These are phyloP conservation scores for Diadegma fenestrale DNA, from an alignment of 2,888 invertebrate genomes.

Conservation along the genomic window DNA sequence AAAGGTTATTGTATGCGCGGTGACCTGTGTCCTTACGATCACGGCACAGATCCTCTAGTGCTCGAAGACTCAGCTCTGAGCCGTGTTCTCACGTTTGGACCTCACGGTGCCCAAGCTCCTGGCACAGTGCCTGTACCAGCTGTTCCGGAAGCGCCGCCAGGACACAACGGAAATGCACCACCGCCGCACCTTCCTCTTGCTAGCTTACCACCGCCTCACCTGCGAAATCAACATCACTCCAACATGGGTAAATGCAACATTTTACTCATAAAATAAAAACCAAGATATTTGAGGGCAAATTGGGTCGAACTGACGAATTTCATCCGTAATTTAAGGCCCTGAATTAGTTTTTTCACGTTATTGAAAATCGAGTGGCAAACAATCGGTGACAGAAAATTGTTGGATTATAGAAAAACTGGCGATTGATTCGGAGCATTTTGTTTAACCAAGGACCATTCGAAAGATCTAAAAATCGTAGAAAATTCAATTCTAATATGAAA, in stretches of 20 bases:
- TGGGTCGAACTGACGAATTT: too few relatives aligned
- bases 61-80: constrained; percentile 92
- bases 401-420: background rate
- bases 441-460: too few relatives aligned
- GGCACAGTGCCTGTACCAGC: constrained; percentile 80
- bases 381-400: too few relatives aligned
- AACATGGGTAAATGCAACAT: constrained; percentile 81
- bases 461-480: too few relatives aligned
- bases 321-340: too few relatives aligned
- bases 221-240: constrained; percentile 83
- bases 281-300: background rate
- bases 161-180: constrained; percentile 83
- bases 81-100: constrained; percentile 86
- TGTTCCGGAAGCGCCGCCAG: constrained; percentile 79
- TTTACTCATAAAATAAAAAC: background rate
- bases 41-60: constrained; percentile 98
- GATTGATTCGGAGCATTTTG: background rate
- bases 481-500: too few relatives aligned
- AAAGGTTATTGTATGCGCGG: constrained; percentile 98
- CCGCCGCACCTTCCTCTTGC: constrained; percentile 83
- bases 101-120: constrained; percentile 84
- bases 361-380: too few relatives aligned
- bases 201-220: constrained; percentile 83
- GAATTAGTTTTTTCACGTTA: too few relatives aligned
- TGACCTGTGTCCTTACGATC: constrained; percentile 98